Base-by-base conservation (phyloP, 2,113 vertebrate species). In the Hemicordylus capensis region DNA sequence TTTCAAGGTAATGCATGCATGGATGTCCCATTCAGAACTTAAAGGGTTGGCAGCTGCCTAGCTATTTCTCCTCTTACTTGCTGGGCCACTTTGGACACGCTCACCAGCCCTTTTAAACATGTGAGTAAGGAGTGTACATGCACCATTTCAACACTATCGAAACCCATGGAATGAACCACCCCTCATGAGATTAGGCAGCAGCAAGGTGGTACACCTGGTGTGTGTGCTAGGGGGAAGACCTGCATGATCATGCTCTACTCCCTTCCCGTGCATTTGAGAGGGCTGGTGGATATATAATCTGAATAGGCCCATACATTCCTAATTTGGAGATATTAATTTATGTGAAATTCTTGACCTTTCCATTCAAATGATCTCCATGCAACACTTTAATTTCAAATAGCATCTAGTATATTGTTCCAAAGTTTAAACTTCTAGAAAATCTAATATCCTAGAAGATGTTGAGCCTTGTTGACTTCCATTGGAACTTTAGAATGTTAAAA, bases 281-380 rank as follows among this genome's bases (percentile, higher is more conserved):
- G n/a, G n/a, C n/a, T n/a, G n/a, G n/a, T n/a, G n/a, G n/a, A n/a
- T n/a, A n/a, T n/a, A n/a, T n/a, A n/a, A n/a, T n/a, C n/a, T n/a
- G n/a, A n/a, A n/a, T n/a, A n/a, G n/a, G n/a, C n/a, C n/a, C n/a
- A n/a, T n/a, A n/a, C n/a, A n/a, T n/a, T n/a, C n/a, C n/a, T 86
- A 85, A 87, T 86, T 89, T n/a, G 78, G 87, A 39, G 67, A 87
- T 31, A 4, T 80, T 87, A 76, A 78, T 85, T 87, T 90, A 61
- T 66, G 88, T 85, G 80, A 91, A 93, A 86, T 58, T 15, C 54
- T 59, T 89, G 73, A 88, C 81, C 28, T 89, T 48, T 88, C 5
- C 59, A 80, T 84, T 51, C 20, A 90, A 63, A 76, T 2, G 0
- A 75, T 63, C 87, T 88, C 87, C 8, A 69, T 85, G 8, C 17